phyloP scores from a whole-genome alignment of 2,797 vertebrate species.

The Phoxinus dragarum region DNA sequence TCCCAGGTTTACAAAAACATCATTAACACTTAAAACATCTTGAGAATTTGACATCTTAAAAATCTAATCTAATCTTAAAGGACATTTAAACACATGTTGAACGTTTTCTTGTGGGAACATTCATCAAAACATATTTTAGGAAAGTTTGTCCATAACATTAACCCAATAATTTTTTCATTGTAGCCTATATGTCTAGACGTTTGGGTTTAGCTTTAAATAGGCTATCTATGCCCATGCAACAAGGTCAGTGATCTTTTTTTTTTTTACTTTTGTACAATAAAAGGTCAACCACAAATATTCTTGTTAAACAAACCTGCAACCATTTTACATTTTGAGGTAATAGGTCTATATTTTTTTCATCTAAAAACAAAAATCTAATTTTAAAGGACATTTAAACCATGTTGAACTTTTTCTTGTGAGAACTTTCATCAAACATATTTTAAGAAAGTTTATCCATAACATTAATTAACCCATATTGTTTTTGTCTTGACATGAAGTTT shows the following conservation, averaged over 20 bases:
- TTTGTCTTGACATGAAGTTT: background rate
- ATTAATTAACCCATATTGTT: too few species aligned
- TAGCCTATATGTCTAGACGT: background rate
- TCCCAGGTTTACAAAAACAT: background rate
- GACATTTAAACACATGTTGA: background rate
- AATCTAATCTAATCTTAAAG: background rate
- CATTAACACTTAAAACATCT: too few species aligned
- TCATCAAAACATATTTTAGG: background rate
- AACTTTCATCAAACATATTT: background rate
- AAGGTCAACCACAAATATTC: background rate
- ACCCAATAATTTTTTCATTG: background rate
- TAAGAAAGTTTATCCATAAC: background rate
- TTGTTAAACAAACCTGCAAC: background rate
- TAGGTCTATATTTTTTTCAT: too few species aligned
- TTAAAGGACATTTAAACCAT: background rate
- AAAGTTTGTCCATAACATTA: background rate
- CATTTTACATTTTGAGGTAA: background rate
- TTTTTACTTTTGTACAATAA: background rate
- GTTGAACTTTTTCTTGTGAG: background rate
- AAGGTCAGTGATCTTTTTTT: background rate
- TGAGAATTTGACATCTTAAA: background rate
- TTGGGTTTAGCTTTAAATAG: background rate
- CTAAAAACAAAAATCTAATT: background rate
- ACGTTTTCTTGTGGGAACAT: background rate
- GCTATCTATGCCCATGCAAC: background rate